Evolutionary conservation across 2,888 invertebrate genomes (phyloP), one percentile per base, ranked within the genome.

Genomic region (Brachypalpus laphriformis): DNA sequence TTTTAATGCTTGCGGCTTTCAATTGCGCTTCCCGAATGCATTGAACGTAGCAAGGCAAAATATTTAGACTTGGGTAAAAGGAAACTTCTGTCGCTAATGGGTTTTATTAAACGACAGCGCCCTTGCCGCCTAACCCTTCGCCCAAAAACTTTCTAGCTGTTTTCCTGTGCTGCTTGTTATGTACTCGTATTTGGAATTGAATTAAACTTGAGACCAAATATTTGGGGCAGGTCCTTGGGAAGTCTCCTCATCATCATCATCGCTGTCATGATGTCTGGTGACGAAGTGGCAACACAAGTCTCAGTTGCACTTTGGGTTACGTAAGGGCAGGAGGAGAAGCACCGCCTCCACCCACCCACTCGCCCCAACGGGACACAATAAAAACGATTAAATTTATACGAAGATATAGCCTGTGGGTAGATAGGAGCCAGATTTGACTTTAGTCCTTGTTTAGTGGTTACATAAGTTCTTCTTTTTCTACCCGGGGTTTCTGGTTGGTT

Each of bases 301-400:
- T 77, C 31, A 77, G 40, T 40, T 68, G 59, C 61, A 77, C 68
- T 61, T 66, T 31, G 42, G 11, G 31, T 42, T 42, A 68, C 28
- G 47, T 8, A 34, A 51, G 28, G 31, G 40, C 18, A 45, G 11
- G n/a, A 9, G n/a, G 14, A 16, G 16, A 40, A 31, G 45, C 42
- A 18, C 8, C 47, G 20, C 47, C 47, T 3, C 40, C n/a, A 40
- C 1, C 45, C 2, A 25, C 54, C 31, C 22, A 9, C 25, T 34
- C n/a, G n/a, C n/a, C n/a, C n/a, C n/a, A n/a, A n/a, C n/a, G 47
- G 47, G 75, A 75, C 34, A 18, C 47, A 75, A 66, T 56, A 56
- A 37, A 66, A 66, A 49, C 37, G 34, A 75, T 66, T 75, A 57
- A 66, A 45, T 57, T 66, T 42, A 28, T 42, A 42, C 54, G 47